A percentile compares a stretch with the other conserved stretches of the same genome.
Conservation (phyloP, 2,888 invertebrate species). For the Sphaeridia pumilis region DNA sequence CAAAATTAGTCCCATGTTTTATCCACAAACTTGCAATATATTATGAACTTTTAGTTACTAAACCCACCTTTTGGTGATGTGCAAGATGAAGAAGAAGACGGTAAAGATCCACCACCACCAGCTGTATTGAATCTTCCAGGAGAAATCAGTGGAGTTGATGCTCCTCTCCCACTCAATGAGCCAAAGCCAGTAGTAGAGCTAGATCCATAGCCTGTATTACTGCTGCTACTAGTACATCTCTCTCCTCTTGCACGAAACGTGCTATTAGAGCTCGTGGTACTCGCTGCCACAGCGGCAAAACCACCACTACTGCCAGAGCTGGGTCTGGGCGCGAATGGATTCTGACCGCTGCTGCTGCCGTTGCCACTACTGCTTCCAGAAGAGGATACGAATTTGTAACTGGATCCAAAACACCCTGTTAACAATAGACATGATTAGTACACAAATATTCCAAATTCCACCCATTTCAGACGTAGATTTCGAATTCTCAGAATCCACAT, state of each 20-base stretch:
- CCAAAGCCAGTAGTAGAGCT: not conserved
- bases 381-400: constrained; percentile 6
- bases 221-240: constrained; percentile 1
- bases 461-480: not conserved
- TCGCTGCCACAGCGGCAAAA: not conserved
- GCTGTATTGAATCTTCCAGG: not conserved
- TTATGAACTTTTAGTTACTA: too few species aligned
- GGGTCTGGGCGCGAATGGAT: too few species aligned
- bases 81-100: too few species aligned
- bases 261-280: too few species aligned
- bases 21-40: too few species aligned
- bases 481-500: not conserved
- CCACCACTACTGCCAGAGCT: constrained; percentile 7
- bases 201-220: not conserved
- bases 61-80: too few species aligned
- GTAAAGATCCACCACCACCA: not conserved
- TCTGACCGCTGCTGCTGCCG: not conserved
- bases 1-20: too few species aligned
- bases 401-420: constrained; percentile 11
- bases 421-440: not conserved
- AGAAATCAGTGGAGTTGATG: not conserved
- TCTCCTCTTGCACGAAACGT: too few species aligned
- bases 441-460: too few species aligned
- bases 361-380: constrained; percentile 6
- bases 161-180: too few species aligned